A percentile compares a stretch with the other conserved stretches of the same genome.
These are phyloP conservation scores for Heliconius melpomene DNA, from an alignment of 1,140 invertebrate genomes.

Conservation along the genomic window DNA sequence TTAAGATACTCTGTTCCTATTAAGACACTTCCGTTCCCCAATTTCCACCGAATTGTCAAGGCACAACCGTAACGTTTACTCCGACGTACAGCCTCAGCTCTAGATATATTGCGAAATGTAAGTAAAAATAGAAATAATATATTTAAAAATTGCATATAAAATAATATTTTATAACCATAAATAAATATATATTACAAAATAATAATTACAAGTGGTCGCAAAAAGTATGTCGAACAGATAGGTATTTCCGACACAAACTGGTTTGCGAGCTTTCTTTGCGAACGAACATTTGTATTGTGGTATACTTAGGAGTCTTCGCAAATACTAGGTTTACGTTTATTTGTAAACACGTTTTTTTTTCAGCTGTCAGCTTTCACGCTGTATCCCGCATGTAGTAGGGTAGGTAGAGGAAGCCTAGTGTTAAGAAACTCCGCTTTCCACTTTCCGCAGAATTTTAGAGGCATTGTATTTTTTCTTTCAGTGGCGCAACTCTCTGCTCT, in stretches of 20 bases:
- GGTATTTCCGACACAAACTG: background rate
- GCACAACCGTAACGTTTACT: no score
- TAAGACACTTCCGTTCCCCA: no score
- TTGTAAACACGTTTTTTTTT: background rate
- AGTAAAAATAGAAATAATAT: no score
- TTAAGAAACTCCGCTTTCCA: no score
- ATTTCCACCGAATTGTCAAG: no score
- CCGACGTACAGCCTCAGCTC: no score
- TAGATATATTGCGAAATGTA: no score
- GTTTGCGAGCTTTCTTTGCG: background rate
- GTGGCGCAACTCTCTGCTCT: no score
- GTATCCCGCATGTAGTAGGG: background rate
- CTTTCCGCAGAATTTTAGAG: no score
- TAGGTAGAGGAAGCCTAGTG: no score
- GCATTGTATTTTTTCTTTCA: no score
- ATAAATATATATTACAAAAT: constrained; percentile 8
- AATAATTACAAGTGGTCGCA: background rate
- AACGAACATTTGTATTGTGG: background rate
- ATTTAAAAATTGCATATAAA: background rate
- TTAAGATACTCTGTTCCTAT: no score
- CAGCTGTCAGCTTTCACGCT: background rate
- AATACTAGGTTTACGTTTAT: background rate
- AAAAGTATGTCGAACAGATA: constrained; percentile 1
- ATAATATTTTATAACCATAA: background rate
- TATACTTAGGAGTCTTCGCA: background rate